Conservation (phyloP, 1,140 invertebrate species). For the Drosophila sproati region DNA sequence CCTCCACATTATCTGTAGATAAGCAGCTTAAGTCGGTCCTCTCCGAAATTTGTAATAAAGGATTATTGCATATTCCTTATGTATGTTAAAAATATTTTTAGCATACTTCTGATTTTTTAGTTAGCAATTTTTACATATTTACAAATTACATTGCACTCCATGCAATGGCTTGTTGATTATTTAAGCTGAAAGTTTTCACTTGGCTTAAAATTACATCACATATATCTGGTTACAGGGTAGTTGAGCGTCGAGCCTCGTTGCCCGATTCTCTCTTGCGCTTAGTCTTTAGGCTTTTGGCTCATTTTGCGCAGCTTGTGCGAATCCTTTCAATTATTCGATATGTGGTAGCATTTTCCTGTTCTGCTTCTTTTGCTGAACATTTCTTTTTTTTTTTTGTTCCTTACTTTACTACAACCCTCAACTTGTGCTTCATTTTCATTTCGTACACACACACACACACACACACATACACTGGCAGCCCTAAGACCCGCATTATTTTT, state of each 20-base stretch:
- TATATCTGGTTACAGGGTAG: not conserved
- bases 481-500: conserved; percentile 61
- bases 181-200: too few species aligned
- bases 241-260: not conserved
- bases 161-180: too few species aligned
- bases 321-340: conserved; percentile 82
- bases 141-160: too few species aligned
- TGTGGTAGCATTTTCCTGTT: conserved; percentile 45
- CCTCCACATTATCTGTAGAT: not conserved
- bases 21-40: not conserved
- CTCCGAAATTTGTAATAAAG: not conserved
- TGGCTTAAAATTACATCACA: too few species aligned
- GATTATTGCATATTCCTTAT: not conserved
- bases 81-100: not conserved
- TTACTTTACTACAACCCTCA: conserved; percentile 45
- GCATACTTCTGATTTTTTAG: too few species aligned
- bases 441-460: conserved; percentile 22
- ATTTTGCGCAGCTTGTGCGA: conserved; percentile 53
- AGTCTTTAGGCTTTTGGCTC: conserved; percentile 12
- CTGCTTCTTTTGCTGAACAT: conserved; percentile 25
- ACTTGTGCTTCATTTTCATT: conserved; percentile 73
- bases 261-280: not conserved
- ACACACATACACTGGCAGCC: conserved; percentile 11
- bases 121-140: too few species aligned
- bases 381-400: conserved; percentile 29